Conservation (phyloP, 2,797 vertebrate species). For the Manis crassicaudata region DNA sequence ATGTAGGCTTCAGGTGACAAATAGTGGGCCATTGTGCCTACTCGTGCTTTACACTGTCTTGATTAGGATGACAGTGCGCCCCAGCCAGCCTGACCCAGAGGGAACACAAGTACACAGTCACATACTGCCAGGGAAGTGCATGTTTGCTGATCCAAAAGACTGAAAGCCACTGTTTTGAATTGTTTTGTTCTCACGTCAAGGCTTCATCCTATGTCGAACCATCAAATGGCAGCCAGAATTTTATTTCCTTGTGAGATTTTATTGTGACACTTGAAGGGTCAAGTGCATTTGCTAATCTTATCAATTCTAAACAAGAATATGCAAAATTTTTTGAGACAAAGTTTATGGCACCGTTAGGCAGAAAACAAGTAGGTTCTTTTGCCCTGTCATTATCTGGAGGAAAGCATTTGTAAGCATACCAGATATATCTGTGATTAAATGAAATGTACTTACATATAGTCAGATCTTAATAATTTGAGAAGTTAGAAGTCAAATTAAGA, state of each 20-base stretch:
- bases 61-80: neutral
- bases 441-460: neutral
- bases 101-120: neutral
- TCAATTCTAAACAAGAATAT: neutral
- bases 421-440: neutral
- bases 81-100: neutral
- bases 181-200: neutral
- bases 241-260: neutral
- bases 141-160: neutral
- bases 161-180: neutral
- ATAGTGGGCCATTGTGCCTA: neutral
- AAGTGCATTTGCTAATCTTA: neutral
- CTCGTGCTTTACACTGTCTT: neutral
- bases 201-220: neutral
- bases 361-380: neutral
- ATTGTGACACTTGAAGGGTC: neutral
- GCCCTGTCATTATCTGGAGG: neutral
- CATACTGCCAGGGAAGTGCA: rapidly evolving
- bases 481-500: neutral
- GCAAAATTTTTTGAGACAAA: neutral
- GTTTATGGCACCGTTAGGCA: neutral
- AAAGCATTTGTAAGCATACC: neutral
- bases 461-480: neutral
- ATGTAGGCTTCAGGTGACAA: neutral
- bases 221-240: neutral